Percentiles rank a stretch among this genome's conserved stretches.
These are phyloP conservation scores for Meliscaeva auricollis DNA, from an alignment of 2,888 invertebrate species.

Conservation along the genomic window DNA sequence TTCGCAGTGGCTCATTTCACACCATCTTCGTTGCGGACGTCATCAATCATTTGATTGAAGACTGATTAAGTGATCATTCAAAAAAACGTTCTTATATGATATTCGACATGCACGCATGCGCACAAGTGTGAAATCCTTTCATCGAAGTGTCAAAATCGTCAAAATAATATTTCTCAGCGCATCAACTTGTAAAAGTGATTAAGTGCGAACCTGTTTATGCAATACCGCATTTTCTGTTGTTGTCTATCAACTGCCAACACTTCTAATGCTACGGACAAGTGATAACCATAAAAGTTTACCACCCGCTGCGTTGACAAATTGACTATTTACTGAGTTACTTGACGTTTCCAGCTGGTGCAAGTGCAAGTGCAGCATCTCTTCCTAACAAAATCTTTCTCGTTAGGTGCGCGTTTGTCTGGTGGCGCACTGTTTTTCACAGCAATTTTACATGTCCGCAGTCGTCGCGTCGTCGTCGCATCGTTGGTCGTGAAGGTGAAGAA, in stretches of 20 bases:
- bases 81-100: conserved; percentile 2
- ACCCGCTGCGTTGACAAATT: conserved; percentile 75
- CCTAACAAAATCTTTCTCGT: conserved; percentile 7
- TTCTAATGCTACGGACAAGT: conserved; percentile 70
- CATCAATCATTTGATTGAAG: conserved; percentile 67
- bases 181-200: conserved; percentile 24
- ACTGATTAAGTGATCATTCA: conserved; percentile 60
- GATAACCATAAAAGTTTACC: conserved; percentile 70
- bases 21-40: neutral
- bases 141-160: conserved; percentile 53
- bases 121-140: conserved; percentile 40
- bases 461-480: neutral
- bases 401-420: neutral
- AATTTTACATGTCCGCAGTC: neutral
- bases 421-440: conserved; percentile 36
- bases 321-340: conserved; percentile 66
- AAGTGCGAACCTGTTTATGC: conserved; percentile 1
- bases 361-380: neutral
- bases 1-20: neutral
- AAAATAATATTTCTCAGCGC: conserved; percentile 57
- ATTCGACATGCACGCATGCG: neutral
- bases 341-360: conserved; percentile 56
- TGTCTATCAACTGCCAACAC: conserved; percentile 74
- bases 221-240: conserved; percentile 43
- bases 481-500: conserved; percentile 43